These are phyloP conservation scores for Tangara arthus DNA, from an alignment of 2,797 vertebrate species.

Conservation along the genomic window DNA sequence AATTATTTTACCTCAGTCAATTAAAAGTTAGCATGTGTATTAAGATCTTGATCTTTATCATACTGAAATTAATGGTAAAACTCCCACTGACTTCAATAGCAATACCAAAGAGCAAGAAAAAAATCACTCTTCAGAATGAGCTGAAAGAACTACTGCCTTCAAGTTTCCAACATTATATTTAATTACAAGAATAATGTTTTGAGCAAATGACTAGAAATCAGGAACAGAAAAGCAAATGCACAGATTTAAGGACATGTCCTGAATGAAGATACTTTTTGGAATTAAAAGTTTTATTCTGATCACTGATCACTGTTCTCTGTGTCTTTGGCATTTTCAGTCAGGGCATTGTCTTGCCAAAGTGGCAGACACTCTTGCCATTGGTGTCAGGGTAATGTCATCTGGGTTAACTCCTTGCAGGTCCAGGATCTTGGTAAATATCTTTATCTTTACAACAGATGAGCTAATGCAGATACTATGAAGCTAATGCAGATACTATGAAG, in stretches of 20 bases:
- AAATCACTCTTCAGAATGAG: background rate
- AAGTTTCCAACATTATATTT: background rate
- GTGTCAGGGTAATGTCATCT: background rate
- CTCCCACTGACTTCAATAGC: background rate
- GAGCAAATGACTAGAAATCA: background rate
- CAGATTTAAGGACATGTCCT: background rate
- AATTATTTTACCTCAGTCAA: background rate
- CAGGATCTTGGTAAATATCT: background rate
- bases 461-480: background rate
- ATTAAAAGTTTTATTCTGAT: background rate
- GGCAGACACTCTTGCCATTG: background rate
- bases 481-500: background rate
- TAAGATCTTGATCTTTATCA: background rate
- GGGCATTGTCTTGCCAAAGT: background rate
- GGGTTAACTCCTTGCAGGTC: background rate
- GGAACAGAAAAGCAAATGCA: background rate
- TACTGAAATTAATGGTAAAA: background rate
- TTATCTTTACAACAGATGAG: background rate
- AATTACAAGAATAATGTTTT: background rate
- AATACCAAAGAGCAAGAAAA: background rate
- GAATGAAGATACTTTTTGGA: background rate
- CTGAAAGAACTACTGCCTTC: background rate
- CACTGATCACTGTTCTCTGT: background rate
- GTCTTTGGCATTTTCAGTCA: background rate
- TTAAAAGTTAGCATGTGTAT: background rate